Conservation (phyloP, 2,888 invertebrate genomes). For the Podabrus alpinus region DNA sequence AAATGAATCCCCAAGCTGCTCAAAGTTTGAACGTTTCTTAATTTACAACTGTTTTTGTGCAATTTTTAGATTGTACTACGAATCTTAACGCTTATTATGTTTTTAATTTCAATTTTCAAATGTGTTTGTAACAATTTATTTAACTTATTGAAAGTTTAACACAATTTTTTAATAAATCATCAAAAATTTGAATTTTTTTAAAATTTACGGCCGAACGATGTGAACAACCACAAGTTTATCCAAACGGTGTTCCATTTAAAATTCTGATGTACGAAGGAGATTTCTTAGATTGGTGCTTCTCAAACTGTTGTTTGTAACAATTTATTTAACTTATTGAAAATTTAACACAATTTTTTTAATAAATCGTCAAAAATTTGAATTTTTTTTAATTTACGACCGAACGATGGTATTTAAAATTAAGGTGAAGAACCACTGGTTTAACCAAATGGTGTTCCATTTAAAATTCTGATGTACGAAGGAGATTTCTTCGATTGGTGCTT, state of each 20-base stretch:
- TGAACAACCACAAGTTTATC: too few relatives aligned
- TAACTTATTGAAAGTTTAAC: neutral
- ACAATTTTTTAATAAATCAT: neutral
- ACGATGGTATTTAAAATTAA: too few relatives aligned
- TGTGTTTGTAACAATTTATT: neutral
- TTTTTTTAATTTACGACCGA: neutral
- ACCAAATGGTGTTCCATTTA: too few relatives aligned
- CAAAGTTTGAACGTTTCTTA: constrained; percentile 14
- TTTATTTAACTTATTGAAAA: neutral
- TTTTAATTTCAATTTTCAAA: neutral
- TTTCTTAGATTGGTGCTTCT: too few relatives aligned
- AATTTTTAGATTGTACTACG: neutral
- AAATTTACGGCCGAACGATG: too few relatives aligned
- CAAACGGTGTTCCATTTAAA: too few relatives aligned
- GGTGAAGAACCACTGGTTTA: too few relatives aligned
- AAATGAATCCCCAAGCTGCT: constrained; percentile 57
- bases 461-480: too few relatives aligned
- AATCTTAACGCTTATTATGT: neutral
- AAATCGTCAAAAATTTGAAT: constrained; percentile 10
- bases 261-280: too few relatives aligned
- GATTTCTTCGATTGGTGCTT: too few relatives aligned
- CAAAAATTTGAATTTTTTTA: neutral
- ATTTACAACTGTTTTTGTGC: neutral
- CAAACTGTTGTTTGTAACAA: neutral
- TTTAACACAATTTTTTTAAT: neutral